Conservation (phyloP, 92 coral and sea anemone species). For the Siderastrea radians region DNA sequence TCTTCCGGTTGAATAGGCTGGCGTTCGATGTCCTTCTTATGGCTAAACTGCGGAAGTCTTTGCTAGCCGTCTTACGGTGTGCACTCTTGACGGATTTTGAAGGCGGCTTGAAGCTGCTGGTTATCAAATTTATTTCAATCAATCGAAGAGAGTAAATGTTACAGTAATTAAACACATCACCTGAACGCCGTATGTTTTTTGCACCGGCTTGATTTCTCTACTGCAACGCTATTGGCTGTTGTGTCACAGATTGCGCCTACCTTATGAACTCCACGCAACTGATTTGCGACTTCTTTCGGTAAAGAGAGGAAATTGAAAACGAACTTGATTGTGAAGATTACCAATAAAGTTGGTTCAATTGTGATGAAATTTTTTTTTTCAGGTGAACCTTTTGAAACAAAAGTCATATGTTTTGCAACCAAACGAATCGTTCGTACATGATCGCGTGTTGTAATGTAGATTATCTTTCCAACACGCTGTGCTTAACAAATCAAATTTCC, state of each 20-base stretch:
- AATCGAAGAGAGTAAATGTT: slow-evolving; percentile 40
- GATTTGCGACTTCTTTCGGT: slow-evolving; percentile 72
- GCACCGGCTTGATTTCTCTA: background rate
- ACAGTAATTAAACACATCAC: slow-evolving; percentile 48
- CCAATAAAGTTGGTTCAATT: slow-evolving; percentile 41
- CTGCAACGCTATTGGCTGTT: slow-evolving; percentile 19
- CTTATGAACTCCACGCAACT: slow-evolving; percentile 72
- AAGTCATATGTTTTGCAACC: slow-evolving; percentile 14
- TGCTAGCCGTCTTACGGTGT: background rate
- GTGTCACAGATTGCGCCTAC: slow-evolving; percentile 14
- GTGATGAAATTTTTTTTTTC: slow-evolving; percentile 12
- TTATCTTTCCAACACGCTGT: slow-evolving; percentile 15
- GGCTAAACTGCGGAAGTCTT: background rate
- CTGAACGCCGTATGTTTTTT: slow-evolving; percentile 21
- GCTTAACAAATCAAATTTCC: slow-evolving; percentile 39
- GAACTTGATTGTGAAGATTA: slow-evolving; percentile 71
- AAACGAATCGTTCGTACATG: background rate
- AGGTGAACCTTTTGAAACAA: background rate
- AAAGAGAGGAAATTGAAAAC: slow-evolving; percentile 71
- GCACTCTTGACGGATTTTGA: slow-evolving; percentile 14
- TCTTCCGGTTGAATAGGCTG: background rate
- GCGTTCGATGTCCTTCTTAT: background rate
- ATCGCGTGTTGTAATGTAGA: slow-evolving; percentile 32
- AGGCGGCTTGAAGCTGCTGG: slow-evolving; percentile 39
- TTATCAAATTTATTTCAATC: slow-evolving; percentile 54